Conservation (phyloP, 1,140 invertebrate genomes). For the Epicauta chinensis region DNA sequence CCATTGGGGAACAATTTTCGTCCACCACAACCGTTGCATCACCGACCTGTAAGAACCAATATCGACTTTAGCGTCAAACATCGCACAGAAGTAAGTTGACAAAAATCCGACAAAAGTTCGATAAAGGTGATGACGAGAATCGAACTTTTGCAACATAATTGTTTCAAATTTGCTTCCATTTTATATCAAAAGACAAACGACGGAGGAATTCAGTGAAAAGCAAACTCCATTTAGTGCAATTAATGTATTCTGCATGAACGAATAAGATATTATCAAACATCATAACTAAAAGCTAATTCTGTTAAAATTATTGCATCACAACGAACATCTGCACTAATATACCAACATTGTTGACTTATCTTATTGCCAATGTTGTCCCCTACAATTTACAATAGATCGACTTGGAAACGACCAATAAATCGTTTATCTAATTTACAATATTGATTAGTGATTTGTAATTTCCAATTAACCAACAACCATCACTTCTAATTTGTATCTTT, state of each 20-base stretch:
- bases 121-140: too few species aligned
- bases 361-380: constrained; percentile 3
- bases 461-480: constrained; percentile 12
- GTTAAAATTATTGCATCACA: too few species aligned
- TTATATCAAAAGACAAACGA: too few species aligned
- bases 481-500: constrained; percentile 10
- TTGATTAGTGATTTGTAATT: constrained; percentile 10
- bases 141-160: too few species aligned
- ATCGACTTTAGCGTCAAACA: constrained; percentile 84
- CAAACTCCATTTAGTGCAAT: too few species aligned
- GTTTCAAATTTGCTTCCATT: too few species aligned
- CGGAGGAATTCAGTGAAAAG: too few species aligned
- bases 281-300: too few species aligned
- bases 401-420: constrained; percentile 17
- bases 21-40: constrained; percentile 81
- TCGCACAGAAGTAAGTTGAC: constrained; percentile 50
- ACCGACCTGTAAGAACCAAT: constrained; percentile 88
- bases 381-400: constrained; percentile 12
- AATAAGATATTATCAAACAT: too few species aligned
- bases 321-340: too few species aligned
- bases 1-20: constrained; percentile 90
- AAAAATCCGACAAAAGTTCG: background rate
- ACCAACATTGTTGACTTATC: constrained; percentile 10
- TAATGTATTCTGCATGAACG: too few species aligned
- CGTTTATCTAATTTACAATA: constrained; percentile 11